Conservation (phyloP, 2,797 vertebrate species). For the Emys orbicularis region DNA sequence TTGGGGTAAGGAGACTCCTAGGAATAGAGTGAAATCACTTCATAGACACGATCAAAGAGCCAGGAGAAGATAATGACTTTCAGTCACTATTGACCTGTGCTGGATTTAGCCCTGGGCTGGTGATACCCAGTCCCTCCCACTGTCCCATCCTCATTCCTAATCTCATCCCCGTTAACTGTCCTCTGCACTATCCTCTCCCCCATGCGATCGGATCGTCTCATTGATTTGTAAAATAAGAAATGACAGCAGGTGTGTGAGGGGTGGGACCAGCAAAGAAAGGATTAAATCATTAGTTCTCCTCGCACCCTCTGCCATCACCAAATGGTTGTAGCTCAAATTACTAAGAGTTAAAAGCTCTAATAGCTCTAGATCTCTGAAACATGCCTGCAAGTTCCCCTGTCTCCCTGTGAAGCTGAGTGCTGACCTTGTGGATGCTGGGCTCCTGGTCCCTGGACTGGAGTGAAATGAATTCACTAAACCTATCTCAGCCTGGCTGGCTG, state of each 20-base stretch:
- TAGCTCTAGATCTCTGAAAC: neutral
- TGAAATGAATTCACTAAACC: neutral
- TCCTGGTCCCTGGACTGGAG: neutral
- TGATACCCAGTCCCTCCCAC: neutral
- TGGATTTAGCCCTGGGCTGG: neutral
- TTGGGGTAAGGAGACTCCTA: neutral
- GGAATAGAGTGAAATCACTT: neutral
- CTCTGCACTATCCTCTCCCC: neutral
- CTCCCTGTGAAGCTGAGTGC: neutral
- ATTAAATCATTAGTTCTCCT: neutral
- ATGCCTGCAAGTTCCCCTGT: neutral
- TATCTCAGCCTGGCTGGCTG: neutral
- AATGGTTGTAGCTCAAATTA: neutral
- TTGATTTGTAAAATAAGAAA: neutral
- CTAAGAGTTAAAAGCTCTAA: neutral
- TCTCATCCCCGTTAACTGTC: neutral
- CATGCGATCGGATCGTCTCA: fast-evolving
- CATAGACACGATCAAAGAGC: neutral
- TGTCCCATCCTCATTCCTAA: neutral
- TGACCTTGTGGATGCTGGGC: neutral
- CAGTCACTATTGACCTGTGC: neutral
- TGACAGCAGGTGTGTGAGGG: neutral
- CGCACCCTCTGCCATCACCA: neutral
- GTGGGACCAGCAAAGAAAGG: neutral
- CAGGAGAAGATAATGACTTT: neutral